Base-by-base conservation (phyloP, 2,888 invertebrate species). In the Hirtodrosophila alboralis region DNA sequence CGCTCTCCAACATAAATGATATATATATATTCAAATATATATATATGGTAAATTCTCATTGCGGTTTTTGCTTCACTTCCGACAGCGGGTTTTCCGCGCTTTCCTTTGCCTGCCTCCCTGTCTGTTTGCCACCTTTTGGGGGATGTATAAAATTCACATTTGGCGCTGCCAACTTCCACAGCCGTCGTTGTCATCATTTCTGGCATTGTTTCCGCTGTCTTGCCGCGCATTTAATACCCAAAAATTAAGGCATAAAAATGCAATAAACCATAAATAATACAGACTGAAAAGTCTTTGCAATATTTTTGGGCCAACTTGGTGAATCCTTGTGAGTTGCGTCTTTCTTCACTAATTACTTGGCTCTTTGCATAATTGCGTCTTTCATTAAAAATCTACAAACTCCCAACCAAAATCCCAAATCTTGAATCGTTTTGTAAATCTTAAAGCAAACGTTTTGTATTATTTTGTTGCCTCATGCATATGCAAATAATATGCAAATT, bases 401-500 rank as follows among this genome's bases (percentile, higher is more conserved):
- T 26, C 40, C 38, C 26, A 18, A 21, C 18, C 48, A 57, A 37
- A 37, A 23, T 7, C 23, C 23, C 6, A 23, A 23, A 23, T 8
- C 7, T 23, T 23, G 59, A 30, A 58, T 44, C 44, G 44, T 44
- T 72, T 52, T 69, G 63, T 64, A 84, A 77, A 80, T 78, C 74
- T 80, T 69, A 61, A 84, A 84, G 56, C 67, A 57, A 53, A 53
- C 67, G 73, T 59, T 68, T 70, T 58, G 48, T 62, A 56, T 53
- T 12, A 31, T 36, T 34, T 53, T 12, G 31, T 36, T 34, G 36
- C 40, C 58, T 83, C 84, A 84, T 81, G 81, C 84, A 84, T 84
- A 83, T 83, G 81, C 84, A 86, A 78, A 84, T 81, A 45, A 43
- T 56, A 86, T 83, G 81, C 54, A 83, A 84, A 83, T 83, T 69